Percentiles rank a stretch among this genome's conserved stretches.
Evolutionary conservation across 2,113 vertebrate genomes (phyloP).

Genomic region (Raja brachyura): DNA sequence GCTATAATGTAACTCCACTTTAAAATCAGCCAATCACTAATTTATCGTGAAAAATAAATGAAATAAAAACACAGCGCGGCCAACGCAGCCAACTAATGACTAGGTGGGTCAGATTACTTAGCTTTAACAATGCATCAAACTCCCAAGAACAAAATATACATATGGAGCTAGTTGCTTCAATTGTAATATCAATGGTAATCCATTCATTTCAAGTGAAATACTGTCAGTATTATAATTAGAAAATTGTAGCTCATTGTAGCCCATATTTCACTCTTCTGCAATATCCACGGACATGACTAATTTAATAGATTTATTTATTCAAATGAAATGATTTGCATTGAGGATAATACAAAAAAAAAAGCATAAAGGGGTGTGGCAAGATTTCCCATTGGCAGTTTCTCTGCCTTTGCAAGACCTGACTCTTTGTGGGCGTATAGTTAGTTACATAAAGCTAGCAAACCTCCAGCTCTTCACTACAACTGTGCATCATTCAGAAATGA

Average conservation of each 20-base stretch:
- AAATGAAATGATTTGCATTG: neutral
- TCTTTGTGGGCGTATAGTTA: neutral
- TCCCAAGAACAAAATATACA: neutral
- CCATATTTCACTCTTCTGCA: neutral
- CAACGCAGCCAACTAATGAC: neutral
- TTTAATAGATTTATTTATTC: slow-evolving; percentile 10
- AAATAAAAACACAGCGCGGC: neutral
- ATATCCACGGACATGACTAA: neutral
- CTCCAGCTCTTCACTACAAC: neutral
- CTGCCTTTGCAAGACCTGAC: neutral
- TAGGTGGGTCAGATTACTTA: neutral
- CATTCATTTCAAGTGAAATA: slow-evolving; percentile 8
- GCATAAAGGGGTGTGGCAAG: neutral
- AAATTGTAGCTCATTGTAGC: neutral
- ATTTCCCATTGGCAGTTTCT: neutral
- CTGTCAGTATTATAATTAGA: neutral
- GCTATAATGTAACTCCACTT: neutral
- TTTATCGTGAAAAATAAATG: neutral
- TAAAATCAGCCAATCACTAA: neutral
- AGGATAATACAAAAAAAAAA: neutral
- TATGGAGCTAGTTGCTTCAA: neutral
- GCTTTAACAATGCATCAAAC: neutral
- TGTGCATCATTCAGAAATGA: neutral
- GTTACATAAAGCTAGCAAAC: neutral
- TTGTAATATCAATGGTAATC: neutral